Percentiles rank a stretch among this genome's conserved stretches.
phyloP scores from a whole-genome alignment of 2,113 vertebrate species.

The Grammomys surdaster region DNA sequence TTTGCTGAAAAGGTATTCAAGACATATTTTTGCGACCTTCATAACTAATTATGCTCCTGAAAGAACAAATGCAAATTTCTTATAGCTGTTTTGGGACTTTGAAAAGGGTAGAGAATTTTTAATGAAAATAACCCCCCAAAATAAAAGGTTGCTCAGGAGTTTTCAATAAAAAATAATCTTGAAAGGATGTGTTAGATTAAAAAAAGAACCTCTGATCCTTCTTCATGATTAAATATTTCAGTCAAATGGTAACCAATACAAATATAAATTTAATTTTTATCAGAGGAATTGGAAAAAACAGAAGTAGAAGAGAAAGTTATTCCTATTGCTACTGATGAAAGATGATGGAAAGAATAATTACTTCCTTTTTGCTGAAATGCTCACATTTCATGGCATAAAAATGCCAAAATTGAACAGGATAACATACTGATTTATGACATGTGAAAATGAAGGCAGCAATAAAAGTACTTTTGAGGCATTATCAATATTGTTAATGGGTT shows the following conservation, averaged over 20 bases:
- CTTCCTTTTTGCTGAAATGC: neutral
- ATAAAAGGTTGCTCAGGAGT: neutral
- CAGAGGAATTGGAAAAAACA: neutral
- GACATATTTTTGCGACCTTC: conserved; percentile 55
- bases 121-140: neutral
- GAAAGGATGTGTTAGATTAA: neutral
- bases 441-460: neutral
- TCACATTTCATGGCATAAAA: neutral
- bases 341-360: conserved; percentile 26
- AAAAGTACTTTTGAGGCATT: neutral
- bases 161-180: conserved; percentile 48
- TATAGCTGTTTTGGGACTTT: conserved; percentile 34
- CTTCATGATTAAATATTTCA: conserved; percentile 7
- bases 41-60: conserved; percentile 46
- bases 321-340: conserved; percentile 4
- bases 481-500: neutral
- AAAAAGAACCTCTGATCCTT: conserved; percentile 35
- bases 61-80: conserved; percentile 62
- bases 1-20: conserved; percentile 46
- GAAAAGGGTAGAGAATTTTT: conserved; percentile 50
- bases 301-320: neutral
- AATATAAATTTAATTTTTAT: conserved; percentile 50
- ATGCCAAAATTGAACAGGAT: neutral
- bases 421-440: neutral
- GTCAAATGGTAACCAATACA: conserved; percentile 20